Conservation (phyloP, 2,888 invertebrate species). For the Cryptus viduatorius region DNA sequence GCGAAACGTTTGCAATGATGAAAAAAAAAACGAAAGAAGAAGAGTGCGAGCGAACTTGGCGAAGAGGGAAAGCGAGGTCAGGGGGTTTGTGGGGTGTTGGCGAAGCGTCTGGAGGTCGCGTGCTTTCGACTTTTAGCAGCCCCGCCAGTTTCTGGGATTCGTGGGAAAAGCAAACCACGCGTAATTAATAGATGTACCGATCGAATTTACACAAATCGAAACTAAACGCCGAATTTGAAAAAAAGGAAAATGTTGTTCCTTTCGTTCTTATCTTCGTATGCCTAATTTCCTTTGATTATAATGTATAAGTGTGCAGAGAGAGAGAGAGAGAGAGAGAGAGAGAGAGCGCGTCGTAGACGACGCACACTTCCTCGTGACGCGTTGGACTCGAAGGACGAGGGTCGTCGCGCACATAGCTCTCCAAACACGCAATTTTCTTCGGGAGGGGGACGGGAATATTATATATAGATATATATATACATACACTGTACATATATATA, state of each 20-base stretch:
- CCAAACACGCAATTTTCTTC: slow-evolving; percentile 59
- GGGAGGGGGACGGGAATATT: neutral
- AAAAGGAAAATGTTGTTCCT: neutral
- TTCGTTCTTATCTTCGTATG: too few species aligned
- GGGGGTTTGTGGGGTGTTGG: slow-evolving; percentile 66
- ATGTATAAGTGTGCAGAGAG: too few species aligned
- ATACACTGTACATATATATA: neutral
- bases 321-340: neutral
- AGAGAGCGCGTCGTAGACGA: neutral
- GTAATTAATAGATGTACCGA: slow-evolving; percentile 1
- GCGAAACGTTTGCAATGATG: slow-evolving; percentile 7
- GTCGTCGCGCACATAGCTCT: slow-evolving; percentile 30
- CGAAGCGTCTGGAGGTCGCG: slow-evolving; percentile 63
- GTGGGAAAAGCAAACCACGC: slow-evolving; percentile 6
- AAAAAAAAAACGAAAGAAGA: slow-evolving; percentile 17
- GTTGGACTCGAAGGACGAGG: slow-evolving; percentile 30
- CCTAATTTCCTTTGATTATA: too few species aligned
- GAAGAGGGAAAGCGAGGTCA: slow-evolving; percentile 62
- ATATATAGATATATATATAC: neutral
- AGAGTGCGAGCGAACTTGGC: slow-evolving; percentile 60
- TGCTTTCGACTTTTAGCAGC: slow-evolving; percentile 49
- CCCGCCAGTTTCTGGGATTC: slow-evolving; percentile 14
- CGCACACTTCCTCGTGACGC: slow-evolving; percentile 27
- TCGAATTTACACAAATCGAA: neutral
- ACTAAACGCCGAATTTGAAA: neutral